Evolutionary conservation across 2,113 vertebrate species (phyloP), one percentile per base, ranked within the genome.

Genomic region (Edolisoma coerulescens): DNA sequence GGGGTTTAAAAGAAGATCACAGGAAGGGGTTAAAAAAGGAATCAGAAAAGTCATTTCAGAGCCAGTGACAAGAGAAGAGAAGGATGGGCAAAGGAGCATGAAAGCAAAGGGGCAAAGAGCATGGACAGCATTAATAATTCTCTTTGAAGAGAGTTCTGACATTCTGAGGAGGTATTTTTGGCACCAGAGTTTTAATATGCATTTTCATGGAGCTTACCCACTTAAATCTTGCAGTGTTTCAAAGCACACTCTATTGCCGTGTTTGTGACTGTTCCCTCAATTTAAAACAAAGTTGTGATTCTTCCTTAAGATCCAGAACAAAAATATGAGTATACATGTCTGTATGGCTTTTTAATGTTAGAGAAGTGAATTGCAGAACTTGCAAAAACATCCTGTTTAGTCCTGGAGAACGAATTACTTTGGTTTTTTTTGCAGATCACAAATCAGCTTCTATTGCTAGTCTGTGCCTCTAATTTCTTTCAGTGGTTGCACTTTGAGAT

Each of bases 101-200:
- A 96, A 89, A 96, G 87, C 47, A 79, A 78, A 83, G 59, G 89
- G 81, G 74, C 53, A 93, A 89, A 89, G 49, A 78, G 65, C 67
- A 61, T 74, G 87, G 59, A 61, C 30, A 91, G 74, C 41, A 93
- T 84, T 95, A 94, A 90, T 76, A 87, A 49, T 90, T 93, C 76
- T 89, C 84, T 97, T 94, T 94, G 93, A 95, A 96, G 91, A 91
- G 70, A 77, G 63, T 79, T 95, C 68, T 95, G 89, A 87, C 84
- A 85, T 93, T 87, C 75, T 79, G 44, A 74, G 57, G 49, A 93
- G 45, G 45, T 86, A 95, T 95, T 95, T 96, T 86, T 92, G 83
- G 92, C 64, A 86, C 53, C 64, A 54, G 75, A 77, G 39, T 65
- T 95, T 93, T 93, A 85, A 89, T 85, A 87, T 30, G 41, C 60